Evolutionary conservation across 2,113 vertebrate species (phyloP).

Genomic region (Varanus komodoensis): DNA sequence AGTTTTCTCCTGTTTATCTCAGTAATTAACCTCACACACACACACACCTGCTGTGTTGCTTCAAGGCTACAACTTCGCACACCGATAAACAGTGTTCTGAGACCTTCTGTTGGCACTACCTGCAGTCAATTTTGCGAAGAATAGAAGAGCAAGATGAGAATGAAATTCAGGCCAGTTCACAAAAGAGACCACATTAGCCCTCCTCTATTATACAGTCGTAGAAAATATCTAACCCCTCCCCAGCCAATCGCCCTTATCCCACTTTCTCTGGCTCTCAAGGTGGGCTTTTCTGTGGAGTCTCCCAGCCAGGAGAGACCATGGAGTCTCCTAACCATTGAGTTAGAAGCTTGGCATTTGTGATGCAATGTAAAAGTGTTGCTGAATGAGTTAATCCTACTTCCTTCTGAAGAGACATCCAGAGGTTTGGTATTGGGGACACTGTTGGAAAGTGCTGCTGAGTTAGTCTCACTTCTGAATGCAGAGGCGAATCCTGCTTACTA

Average conservation of each 20-base stretch:
- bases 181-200: not conserved
- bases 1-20: slow-evolving; percentile 77
- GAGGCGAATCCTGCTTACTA: too few species aligned
- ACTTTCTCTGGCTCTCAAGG: not conserved
- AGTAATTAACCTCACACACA: slow-evolving; percentile 74
- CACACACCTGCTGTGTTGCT: slow-evolving; percentile 27
- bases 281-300: not conserved
- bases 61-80: slow-evolving; percentile 31
- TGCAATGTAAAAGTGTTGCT: too few species aligned
- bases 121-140: not conserved
- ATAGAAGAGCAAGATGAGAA: not conserved
- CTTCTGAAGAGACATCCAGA: too few species aligned
- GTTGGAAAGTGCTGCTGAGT: too few species aligned
- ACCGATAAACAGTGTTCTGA: slow-evolving; percentile 47
- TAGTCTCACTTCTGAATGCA: too few species aligned
- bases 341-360: too few species aligned
- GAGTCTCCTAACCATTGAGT: not conserved
- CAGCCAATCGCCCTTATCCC: too few species aligned
- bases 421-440: too few species aligned
- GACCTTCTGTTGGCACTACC: slow-evolving; percentile 18
- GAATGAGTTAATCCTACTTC: too few species aligned
- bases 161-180: not conserved
- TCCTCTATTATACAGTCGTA: not conserved
- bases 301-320: not conserved
- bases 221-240: not conserved